These are phyloP conservation scores for Eilema caniola DNA, from an alignment of 2,888 invertebrate species.

Conservation along the genomic window DNA sequence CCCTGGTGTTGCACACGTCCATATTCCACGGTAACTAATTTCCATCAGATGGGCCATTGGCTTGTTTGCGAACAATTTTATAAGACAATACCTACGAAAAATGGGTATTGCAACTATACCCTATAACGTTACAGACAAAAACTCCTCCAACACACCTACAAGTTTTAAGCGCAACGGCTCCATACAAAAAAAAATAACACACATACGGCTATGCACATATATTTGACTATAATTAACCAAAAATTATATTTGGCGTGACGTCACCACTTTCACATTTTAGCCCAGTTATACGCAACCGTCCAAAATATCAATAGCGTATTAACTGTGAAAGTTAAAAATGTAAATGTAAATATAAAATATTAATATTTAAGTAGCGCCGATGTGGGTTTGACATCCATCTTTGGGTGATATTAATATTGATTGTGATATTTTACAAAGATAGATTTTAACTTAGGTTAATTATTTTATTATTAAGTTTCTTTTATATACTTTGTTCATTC, in stretches of 20 bases:
- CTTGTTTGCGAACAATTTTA: too few species aligned
- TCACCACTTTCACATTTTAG: slow-evolving; percentile 7
- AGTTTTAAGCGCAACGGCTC: neutral
- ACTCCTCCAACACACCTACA: neutral
- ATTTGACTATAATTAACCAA: neutral
- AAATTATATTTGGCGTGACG: neutral
- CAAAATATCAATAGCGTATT: neutral
- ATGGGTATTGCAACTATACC: neutral
- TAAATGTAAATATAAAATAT: slow-evolving; percentile 18
- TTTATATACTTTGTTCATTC: too few species aligned
- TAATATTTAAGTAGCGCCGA: slow-evolving; percentile 11
- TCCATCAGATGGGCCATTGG: too few species aligned
- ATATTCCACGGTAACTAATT: too few species aligned
- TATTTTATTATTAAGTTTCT: too few species aligned
- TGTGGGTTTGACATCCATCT: slow-evolving; percentile 8
- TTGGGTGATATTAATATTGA: neutral
- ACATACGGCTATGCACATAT: neutral
- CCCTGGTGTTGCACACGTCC: too few species aligned
- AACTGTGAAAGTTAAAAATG: slow-evolving; percentile 14
- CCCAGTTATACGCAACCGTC: neutral
- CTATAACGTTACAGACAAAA: neutral
- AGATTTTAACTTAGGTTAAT: too few species aligned
- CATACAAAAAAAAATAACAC: neutral
- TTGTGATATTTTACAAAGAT: neutral
- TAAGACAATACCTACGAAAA: too few species aligned